Percentiles rank a stretch among this genome's conserved stretches.
These are phyloP conservation scores for Aradophagus sp. DNA, from an alignment of 1,140 invertebrate species.

Conservation along the genomic window DNA sequence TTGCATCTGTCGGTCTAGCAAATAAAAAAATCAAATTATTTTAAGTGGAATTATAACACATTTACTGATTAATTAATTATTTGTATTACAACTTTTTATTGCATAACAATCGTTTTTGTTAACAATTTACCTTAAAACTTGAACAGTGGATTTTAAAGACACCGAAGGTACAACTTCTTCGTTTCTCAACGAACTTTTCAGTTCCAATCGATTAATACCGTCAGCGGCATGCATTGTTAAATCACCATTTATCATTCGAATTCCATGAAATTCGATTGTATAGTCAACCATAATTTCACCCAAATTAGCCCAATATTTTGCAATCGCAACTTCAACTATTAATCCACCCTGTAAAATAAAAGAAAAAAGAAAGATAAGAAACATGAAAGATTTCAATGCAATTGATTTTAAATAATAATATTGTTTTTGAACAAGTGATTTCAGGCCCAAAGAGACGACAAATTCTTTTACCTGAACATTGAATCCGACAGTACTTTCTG, in stretches of 20 bases:
- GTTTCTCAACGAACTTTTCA: conserved; percentile 80
- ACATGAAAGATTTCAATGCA: neutral
- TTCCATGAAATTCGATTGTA: conserved; percentile 87
- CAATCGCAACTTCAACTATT: conserved; percentile 90
- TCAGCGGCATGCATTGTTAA: conserved; percentile 84
- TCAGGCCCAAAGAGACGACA: too few species aligned
- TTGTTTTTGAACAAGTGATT: too few species aligned
- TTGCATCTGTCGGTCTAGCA: conserved; percentile 85
- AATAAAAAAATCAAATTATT: conserved; percentile 5
- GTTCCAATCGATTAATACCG: conserved; percentile 83
- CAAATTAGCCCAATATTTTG: conserved; percentile 95
- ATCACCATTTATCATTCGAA: conserved; percentile 81
- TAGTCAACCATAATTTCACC: conserved; percentile 86
- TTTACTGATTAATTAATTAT: too few species aligned
- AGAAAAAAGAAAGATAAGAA: conserved; percentile 11
- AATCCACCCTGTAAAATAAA: conserved; percentile 79
- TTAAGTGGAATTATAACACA: too few species aligned
- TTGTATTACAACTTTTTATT: too few species aligned
- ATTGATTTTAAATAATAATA: too few species aligned
- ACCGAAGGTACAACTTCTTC: conserved; percentile 88
- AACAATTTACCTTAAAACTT: conserved; percentile 81
- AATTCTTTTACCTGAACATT: conserved; percentile 83
- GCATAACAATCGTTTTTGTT: too few species aligned
- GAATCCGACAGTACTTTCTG: conserved; percentile 80
- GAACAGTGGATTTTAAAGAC: conserved; percentile 85